Conservation (phyloP, 2,113 vertebrate genomes). For the Thinocorus orbignyianus region DNA sequence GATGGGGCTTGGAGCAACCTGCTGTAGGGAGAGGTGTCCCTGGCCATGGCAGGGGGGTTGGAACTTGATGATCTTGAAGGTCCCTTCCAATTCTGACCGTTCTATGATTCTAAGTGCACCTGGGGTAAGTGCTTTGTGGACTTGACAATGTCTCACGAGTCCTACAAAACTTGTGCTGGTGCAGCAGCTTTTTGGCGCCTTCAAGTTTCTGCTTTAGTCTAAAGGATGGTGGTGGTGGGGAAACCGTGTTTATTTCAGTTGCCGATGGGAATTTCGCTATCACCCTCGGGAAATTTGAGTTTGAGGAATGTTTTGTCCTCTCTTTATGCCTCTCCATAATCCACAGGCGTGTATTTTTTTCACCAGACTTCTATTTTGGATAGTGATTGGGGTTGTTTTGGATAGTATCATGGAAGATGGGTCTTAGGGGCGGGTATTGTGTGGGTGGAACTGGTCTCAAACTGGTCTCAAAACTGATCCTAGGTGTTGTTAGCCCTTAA, state of each 20-base stretch:
- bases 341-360: neutral
- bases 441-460: neutral
- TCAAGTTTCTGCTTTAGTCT: neutral
- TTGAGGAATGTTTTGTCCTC: neutral
- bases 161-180: neutral
- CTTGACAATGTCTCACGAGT: neutral
- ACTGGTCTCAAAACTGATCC: neutral
- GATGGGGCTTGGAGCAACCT: no score
- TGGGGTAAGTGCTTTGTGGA: conserved; percentile 9
- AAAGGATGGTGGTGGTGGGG: neutral
- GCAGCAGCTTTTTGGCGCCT: neutral
- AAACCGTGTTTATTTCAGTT: neutral
- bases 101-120: no score
- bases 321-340: neutral
- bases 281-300: neutral
- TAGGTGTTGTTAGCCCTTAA: neutral
- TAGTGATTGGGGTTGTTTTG: neutral
- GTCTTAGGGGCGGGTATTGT: neutral
- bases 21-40: no score
- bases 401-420: neutral
- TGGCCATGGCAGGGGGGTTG: no score
- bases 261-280: neutral
- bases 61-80: no score
- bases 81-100: no score
- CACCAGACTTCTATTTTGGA: neutral